Evolutionary conservation across 1,140 invertebrate species (phyloP).

Genomic region (Heterodera schachtii): DNA sequence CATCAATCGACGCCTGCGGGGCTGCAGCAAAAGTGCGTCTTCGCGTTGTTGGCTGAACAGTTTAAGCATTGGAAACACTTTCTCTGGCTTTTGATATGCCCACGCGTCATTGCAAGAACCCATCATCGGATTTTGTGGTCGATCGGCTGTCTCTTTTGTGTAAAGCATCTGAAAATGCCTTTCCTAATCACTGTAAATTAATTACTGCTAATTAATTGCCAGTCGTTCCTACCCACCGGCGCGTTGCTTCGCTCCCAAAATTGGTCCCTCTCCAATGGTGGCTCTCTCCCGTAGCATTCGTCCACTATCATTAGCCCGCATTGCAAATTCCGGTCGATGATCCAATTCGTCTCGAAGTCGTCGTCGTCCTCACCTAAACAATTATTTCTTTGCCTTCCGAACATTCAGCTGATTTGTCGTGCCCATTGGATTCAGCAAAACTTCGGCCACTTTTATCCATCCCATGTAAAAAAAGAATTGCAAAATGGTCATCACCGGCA

Average conservation of each 20-base stretch:
- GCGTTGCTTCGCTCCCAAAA: constrained; percentile 49
- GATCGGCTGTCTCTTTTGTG: constrained; percentile 45
- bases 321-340: constrained; percentile 52
- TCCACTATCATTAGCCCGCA: constrained; percentile 50
- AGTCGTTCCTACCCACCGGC: constrained; percentile 23
- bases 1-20: constrained; percentile 46
- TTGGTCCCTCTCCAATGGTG: constrained; percentile 45
- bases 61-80: constrained; percentile 5
- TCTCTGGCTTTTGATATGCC: constrained; percentile 16
- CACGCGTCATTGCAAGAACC: constrained; percentile 53
- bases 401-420: background rate
- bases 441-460: constrained; percentile 56
- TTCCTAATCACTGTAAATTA: background rate
- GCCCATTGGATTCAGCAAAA: constrained; percentile 50
- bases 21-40: constrained; percentile 50
- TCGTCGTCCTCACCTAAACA: constrained; percentile 46
- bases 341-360: constrained; percentile 62
- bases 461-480: constrained; percentile 57
- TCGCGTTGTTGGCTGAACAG: constrained; percentile 35
- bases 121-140: constrained; percentile 54
- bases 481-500: constrained; percentile 61
- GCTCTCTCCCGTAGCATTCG: constrained; percentile 50
- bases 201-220: background rate
- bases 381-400: constrained; percentile 4
- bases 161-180: constrained; percentile 40